Percentiles rank a stretch among this genome's conserved stretches.
Evolutionary conservation across 2,797 vertebrate species (phyloP).

Genomic region (Hydrophis major): DNA sequence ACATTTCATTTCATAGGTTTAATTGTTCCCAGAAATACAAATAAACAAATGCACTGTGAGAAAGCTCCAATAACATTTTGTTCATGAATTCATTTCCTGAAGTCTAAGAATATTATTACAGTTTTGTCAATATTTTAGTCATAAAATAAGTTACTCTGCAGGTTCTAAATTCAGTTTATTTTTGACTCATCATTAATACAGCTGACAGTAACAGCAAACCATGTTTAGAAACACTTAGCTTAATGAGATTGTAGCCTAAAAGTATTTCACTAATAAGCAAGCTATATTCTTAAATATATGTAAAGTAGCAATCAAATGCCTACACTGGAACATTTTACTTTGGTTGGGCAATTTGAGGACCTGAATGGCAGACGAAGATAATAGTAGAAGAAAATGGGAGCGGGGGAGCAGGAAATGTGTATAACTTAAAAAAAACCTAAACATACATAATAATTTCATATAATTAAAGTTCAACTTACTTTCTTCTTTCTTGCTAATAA

Average conservation of each 20-base stretch:
- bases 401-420: neutral
- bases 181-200: neutral
- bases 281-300: neutral
- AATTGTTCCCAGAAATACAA: neutral
- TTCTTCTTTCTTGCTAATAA: conserved; percentile 98
- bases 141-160: neutral
- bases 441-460: conserved; percentile 1
- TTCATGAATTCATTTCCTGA: neutral
- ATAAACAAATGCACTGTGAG: neutral
- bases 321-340: neutral
- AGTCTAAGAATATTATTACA: neutral
- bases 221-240: neutral
- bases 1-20: neutral
- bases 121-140: neutral
- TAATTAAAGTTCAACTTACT: conserved; percentile 79
- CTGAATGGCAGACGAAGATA: neutral
- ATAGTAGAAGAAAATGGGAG: neutral
- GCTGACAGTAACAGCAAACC: neutral
- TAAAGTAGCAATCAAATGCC: neutral
- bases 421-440: neutral
- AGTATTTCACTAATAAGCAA: neutral
- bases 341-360: neutral
- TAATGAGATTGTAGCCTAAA: neutral
- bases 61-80: neutral
- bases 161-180: neutral